These are phyloP conservation scores for Nymphicus hollandicus DNA, from an alignment of 2,113 vertebrate species.

Conservation along the genomic window DNA sequence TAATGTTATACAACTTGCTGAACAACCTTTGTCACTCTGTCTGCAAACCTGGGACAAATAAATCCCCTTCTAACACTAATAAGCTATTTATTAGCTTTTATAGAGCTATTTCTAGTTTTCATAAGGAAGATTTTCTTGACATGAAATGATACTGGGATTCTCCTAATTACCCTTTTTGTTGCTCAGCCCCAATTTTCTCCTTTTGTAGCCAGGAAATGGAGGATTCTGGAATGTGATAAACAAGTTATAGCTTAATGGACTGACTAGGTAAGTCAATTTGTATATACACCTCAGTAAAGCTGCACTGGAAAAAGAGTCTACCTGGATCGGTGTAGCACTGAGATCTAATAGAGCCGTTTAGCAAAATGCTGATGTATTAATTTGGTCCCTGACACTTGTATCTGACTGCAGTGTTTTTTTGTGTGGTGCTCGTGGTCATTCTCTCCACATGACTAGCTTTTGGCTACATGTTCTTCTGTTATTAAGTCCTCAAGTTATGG, in stretches of 20 bases:
- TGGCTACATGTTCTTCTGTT: constrained; percentile 6
- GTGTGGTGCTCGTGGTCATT: not conserved
- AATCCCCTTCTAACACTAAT: not conserved
- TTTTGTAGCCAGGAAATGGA: not conserved
- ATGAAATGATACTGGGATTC: not conserved
- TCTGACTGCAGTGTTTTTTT: not conserved
- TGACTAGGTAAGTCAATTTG: not conserved
- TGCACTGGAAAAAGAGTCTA: not conserved
- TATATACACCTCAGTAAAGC: not conserved
- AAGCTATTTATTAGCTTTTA: not conserved
- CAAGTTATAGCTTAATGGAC: not conserved
- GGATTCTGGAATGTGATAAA: not conserved
- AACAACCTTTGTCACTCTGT: not conserved
- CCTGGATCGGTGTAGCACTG: not conserved
- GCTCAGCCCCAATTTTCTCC: not conserved
- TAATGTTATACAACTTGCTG: not conserved
- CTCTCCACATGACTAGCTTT: not conserved
- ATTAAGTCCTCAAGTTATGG: constrained; percentile 45
- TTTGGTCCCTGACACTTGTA: not conserved
- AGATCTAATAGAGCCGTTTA: not conserved
- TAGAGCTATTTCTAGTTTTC: not conserved
- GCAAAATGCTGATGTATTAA: not conserved
- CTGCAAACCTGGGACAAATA: not conserved
- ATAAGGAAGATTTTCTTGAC: not conserved
- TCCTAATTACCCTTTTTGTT: not conserved